Evolutionary conservation across 2,888 invertebrate species (phyloP), one percentile per base, ranked within the genome.

Genomic region (Anticlea derivata): DNA sequence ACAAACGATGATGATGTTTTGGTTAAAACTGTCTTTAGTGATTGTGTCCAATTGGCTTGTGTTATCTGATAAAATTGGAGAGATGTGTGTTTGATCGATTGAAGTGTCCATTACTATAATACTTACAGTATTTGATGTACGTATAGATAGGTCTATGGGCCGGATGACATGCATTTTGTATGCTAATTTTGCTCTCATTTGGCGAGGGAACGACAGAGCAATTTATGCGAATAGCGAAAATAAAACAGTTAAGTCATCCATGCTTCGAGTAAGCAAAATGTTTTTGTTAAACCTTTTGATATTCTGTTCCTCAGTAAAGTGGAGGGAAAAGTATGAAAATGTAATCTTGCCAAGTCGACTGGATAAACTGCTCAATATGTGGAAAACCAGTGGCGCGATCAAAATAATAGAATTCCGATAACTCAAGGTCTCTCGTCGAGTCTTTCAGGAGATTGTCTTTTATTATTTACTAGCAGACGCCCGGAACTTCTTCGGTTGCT

Each of bases 61-160:
- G 55, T 66, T 86, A 86, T 85, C 83, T 65, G 86, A 85, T 86
- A 86, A 80, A 26, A 63, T 60, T 58, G 61, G 67, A 60, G 65
- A 62, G 67, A 72, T 70, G 64, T 61, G 50, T 67, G 74, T 75
- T 75, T 76, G 75, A 79, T 83, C 78, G 79, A 83, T 80, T 63
- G 31, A 5, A 35, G 35, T 41, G 12, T 40, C 43, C 7, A 43
- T 43, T 34, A 34, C n/a, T n/a, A n/a, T n/a, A n/a, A n/a, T n/a
- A n/a, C n/a, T n/a, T n/a, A n/a, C n/a, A 20, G 6, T 8, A n/a
- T 24, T 33, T 27, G 13, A 13, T 38, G 13, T 26, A 23, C 4
- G 17, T n/a, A 17, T 17, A 17, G 4, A 17, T 17, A 4, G 17
- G 4, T 4, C 17, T 17, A 17, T 17, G 17, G 7, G 17, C 17